These are phyloP conservation scores for Ammodytes marinus DNA, from an alignment of 2,113 vertebrate species.

Conservation along the genomic window DNA sequence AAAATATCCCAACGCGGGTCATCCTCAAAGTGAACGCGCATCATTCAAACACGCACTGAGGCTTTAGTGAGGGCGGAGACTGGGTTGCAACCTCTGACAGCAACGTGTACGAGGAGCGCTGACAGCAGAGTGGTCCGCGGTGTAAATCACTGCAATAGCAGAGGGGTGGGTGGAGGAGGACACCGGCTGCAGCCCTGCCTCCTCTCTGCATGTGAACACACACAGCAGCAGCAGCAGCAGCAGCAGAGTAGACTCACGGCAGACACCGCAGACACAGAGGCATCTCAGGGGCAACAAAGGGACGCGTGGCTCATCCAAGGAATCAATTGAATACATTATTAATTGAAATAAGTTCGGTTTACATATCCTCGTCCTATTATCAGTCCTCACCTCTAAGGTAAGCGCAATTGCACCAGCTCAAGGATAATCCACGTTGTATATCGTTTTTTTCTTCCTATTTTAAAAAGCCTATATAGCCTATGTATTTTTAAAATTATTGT, in stretches of 20 bases:
- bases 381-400: conserved; percentile 72
- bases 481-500: background rate
- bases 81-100: background rate
- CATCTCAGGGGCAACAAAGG: conserved; percentile 79
- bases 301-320: conserved; percentile 60
- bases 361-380: conserved; percentile 19
- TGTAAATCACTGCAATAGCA: conserved; percentile 76
- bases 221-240: background rate
- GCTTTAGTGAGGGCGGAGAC: background rate
- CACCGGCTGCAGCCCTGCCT: conserved; percentile 85
- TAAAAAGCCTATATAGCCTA: background rate
- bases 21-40: conserved; percentile 28
- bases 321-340: conserved; percentile 54
- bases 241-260: conserved; percentile 57
- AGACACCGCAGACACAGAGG: conserved; percentile 25
- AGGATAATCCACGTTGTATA: background rate
- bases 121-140: conserved; percentile 49
- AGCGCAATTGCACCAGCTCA: conserved; percentile 32
- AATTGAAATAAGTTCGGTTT: conserved; percentile 14
- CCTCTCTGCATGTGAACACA: conserved; percentile 65
- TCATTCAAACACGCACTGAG: background rate
- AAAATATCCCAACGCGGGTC: background rate
- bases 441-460: background rate
- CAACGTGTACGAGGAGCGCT: conserved; percentile 46
- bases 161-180: conserved; percentile 71